Percentiles rank a stretch among this genome's conserved stretches.
Conservation (phyloP, 2,113 vertebrate genomes). For the Pipra filicauda region DNA sequence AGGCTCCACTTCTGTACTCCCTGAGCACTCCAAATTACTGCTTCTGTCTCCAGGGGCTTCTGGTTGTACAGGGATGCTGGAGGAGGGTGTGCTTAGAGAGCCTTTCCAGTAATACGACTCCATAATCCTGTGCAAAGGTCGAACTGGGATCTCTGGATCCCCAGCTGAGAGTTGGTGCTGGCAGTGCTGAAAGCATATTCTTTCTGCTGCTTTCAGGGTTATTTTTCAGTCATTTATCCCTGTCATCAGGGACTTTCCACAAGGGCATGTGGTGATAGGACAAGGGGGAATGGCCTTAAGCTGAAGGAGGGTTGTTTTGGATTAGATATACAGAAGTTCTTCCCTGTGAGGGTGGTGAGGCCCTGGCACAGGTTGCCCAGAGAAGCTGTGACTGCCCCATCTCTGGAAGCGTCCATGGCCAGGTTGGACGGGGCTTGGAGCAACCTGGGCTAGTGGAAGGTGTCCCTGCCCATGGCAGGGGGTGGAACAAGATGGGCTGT, state of each 20-base stretch:
- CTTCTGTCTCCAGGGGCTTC: not conserved
- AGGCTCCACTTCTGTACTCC: not conserved
- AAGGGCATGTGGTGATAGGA: not conserved
- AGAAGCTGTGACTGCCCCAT: not conserved
- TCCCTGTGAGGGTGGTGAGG: not conserved
- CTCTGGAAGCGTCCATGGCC: not conserved
- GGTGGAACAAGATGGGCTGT: not conserved
- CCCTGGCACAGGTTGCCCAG: not conserved
- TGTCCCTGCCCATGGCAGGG: not conserved
- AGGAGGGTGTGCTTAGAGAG: not conserved
- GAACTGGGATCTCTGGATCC: not conserved
- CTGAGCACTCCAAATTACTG: not conserved
- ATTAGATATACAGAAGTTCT: not conserved
- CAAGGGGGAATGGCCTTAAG: not conserved
- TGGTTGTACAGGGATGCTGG: not conserved
- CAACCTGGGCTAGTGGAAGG: rapidly evolving
- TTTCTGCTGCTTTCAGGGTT: not conserved
- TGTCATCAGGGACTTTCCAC: not conserved
- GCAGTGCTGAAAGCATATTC: not conserved
- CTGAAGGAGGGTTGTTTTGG: not conserved
- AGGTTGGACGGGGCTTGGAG: not conserved
- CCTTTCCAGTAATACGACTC: not conserved
- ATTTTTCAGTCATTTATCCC: not conserved
- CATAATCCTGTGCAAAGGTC: not conserved
- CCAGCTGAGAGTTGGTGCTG: not conserved